Evolutionary conservation across 2,888 invertebrate genomes (phyloP), one percentile per base, ranked within the genome.

Genomic region (Yponomeuta plumbellus): DNA sequence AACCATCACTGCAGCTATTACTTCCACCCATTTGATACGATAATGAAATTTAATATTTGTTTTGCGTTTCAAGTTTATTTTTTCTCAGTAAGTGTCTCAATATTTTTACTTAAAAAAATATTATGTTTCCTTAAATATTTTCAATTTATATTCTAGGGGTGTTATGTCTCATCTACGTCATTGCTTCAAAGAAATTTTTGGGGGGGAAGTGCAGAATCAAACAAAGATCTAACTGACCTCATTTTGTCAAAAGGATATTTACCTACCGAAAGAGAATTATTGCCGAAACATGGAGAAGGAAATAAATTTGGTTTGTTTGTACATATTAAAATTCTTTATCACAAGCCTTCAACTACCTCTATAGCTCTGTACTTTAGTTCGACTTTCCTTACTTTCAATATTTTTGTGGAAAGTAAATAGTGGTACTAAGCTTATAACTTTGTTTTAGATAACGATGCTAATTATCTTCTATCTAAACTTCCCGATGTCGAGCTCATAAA

Each of bases 401-500:
- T 26, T 34, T 34, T 34, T 8, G 8, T 34, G 5, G 34, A 8
- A 34, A 6, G 34, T 34, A 8, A 34, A 34, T 34, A 34, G 34
- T n/a, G n/a, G 5, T 34, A 34, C 3, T 34, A 1, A 34, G 34
- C 6, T 34, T 62, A 11, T 52, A 22, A 39, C 66, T 57, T 66
- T 62, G 71, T 75, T 78, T 44, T 74, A 88, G 89, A 79, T 69
- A 80, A 79, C 66, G 86, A 88, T 62, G 78, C 76, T 11, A 81
- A 82, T 1, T 86, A 84, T 71, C 70, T 89, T 65, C 77, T 90
- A 61, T 87, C 90, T 1, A 88, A 88, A 72, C 74, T 90, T 69
- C 79, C 86, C 11, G 87, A 90, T 67, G 76, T 81, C 61, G 85
- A 88, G 65, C 77, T 90, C 17, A 71, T 89, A 56, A 82, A 81